Percentiles rank a stretch among this genome's conserved stretches.
phyloP scores from a whole-genome alignment of 2,888 invertebrate species.

The Drosophila flavopinicola region DNA sequence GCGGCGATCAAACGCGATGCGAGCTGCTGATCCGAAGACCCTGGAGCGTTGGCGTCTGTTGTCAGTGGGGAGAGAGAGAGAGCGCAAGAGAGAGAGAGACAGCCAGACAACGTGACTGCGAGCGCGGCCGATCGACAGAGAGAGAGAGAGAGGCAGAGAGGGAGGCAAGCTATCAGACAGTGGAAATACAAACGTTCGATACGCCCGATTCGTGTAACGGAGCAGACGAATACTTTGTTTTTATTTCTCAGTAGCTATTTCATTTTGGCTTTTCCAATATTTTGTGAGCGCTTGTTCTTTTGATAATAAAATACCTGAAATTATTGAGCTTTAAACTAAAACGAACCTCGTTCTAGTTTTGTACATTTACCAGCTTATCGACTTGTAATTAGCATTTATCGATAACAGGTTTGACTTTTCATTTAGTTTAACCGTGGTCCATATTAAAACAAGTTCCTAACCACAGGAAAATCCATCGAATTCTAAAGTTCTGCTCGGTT shows the following conservation, averaged over 20 bases:
- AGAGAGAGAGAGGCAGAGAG: neutral
- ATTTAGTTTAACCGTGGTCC: conserved; percentile 14
- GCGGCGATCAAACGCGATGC: conserved; percentile 58
- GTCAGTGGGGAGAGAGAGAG: conserved; percentile 3
- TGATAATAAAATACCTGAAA: neutral
- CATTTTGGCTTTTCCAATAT: conserved; percentile 23
- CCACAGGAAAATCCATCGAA: conserved; percentile 30
- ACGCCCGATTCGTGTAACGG: neutral
- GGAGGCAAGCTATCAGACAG: neutral
- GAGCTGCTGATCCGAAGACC: conserved; percentile 45
- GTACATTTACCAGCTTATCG: conserved; percentile 9
- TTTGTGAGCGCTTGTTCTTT: conserved; percentile 1
- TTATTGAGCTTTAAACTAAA: neutral
- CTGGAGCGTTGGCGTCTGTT: conserved; percentile 16
- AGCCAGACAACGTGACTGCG: too few species aligned
- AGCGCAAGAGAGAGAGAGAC: neutral
- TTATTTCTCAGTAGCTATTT: neutral
- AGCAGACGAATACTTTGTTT: conserved; percentile 10
- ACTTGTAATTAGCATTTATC: conserved; percentile 18
- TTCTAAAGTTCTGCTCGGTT: neutral
- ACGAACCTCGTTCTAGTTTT: conserved; percentile 46
- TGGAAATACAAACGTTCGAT: conserved; percentile 15
- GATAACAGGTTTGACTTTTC: conserved; percentile 44
- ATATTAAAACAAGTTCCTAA: conserved; percentile 37
- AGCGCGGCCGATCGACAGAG: neutral